Evolutionary conservation across 2,797 vertebrate genomes (phyloP).

Genomic region (Propithecus perrieri): DNA sequence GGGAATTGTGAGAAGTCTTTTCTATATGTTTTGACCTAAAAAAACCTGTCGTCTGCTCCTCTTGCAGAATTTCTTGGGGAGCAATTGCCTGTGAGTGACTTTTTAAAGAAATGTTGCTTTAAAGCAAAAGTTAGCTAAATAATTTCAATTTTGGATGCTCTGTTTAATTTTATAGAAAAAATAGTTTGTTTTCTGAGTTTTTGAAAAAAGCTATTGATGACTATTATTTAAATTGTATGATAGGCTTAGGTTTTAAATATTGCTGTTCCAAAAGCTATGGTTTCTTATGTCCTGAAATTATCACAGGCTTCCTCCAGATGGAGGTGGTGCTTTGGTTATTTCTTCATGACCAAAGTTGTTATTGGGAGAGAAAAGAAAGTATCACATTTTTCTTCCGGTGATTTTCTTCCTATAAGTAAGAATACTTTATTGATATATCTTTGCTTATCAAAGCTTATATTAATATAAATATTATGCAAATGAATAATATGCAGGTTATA

Average conservation of each 20-base stretch:
- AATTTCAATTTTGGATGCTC: neutral
- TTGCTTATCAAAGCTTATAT: neutral
- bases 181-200: neutral
- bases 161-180: neutral
- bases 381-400: neutral
- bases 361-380: neutral
- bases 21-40: neutral
- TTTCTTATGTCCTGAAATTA: neutral
- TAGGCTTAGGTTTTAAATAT: neutral
- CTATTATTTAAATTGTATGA: neutral
- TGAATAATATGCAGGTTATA: neutral
- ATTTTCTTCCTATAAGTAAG: neutral
- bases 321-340: neutral
- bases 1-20: neutral
- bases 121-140: neutral
- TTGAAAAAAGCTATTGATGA: neutral
- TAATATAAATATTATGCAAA: neutral
- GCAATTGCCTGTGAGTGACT: neutral
- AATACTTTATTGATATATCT: neutral
- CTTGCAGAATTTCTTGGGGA: neutral
- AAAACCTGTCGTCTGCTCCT: neutral
- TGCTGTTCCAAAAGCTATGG: neutral
- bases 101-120: neutral
- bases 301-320: neutral
- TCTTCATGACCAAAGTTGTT: neutral